Evolutionary conservation across 2,797 vertebrate species (phyloP).

Genomic region (Meda fulgida): DNA sequence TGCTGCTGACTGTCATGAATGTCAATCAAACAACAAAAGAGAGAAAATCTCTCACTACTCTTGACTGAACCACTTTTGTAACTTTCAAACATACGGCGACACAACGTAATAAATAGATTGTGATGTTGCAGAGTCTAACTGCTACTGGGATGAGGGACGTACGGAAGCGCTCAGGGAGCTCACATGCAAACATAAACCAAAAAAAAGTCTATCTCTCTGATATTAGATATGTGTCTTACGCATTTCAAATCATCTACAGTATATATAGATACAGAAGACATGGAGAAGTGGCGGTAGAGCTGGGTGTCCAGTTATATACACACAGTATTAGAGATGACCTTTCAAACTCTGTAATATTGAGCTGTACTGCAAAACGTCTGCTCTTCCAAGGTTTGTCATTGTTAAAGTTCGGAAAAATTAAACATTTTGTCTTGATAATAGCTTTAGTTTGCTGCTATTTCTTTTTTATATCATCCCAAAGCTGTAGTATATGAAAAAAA

Average conservation of each 20-base stretch:
- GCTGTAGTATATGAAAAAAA: conserved; percentile 16
- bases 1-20: too few relatives aligned
- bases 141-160: too few relatives aligned
- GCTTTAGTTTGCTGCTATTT: conserved; percentile 24
- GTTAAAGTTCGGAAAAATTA: not conserved
- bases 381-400: not conserved
- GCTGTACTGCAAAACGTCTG: not conserved
- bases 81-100: too few relatives aligned
- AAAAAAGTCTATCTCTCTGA: not conserved
- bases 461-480: conserved; percentile 31
- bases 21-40: too few relatives aligned
- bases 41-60: too few relatives aligned
- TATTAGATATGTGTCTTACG: not conserved
- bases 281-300: not conserved
- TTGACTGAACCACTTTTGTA: too few relatives aligned
- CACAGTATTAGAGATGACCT: not conserved
- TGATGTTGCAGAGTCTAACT: too few relatives aligned
- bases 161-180: too few relatives aligned
- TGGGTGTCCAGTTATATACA: not conserved
- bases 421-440: conserved; percentile 34
- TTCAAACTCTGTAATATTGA: conserved; percentile 13
- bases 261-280: not conserved
- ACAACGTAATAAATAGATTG: too few relatives aligned
- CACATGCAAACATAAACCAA: not conserved
- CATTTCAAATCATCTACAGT: not conserved